A percentile compares a stretch with the other conserved stretches of the same genome.
phyloP scores from a whole-genome alignment of 2,888 invertebrate genomes.

The Cosmopolites sordidus region DNA sequence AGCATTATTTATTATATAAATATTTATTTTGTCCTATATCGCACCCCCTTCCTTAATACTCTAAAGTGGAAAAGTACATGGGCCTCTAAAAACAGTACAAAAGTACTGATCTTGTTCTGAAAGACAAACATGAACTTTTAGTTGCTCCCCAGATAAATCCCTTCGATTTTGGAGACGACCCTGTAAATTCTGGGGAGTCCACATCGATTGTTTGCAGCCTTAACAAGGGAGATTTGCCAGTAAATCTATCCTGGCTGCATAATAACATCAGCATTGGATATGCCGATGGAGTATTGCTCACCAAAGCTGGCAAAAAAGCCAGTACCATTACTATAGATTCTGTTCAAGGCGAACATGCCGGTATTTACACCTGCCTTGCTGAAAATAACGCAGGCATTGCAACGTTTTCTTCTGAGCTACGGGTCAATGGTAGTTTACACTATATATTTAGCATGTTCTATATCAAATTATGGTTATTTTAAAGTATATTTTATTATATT shows the following conservation, averaged over 20 bases:
- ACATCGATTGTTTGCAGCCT: constrained; percentile 65
- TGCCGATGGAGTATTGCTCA: constrained; percentile 45
- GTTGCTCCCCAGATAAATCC: constrained; percentile 45
- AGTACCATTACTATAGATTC: constrained; percentile 62
- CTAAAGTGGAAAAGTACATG: constrained; percentile 2
- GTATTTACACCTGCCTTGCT: constrained; percentile 73
- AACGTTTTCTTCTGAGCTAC: constrained; percentile 51
- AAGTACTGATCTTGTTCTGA: no score
- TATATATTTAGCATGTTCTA: constrained; percentile 25
- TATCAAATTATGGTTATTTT: not conserved
- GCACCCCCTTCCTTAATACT: not conserved
- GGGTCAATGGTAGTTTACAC: constrained; percentile 51
- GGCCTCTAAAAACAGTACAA: constrained; percentile 7
- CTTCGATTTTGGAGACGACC: constrained; percentile 53
- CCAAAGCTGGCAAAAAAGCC: constrained; percentile 54
- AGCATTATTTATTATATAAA: no score
- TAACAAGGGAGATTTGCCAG: constrained; percentile 70
- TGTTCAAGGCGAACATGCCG: constrained; percentile 67
- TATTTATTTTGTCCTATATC: no score
- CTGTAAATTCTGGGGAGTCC: constrained; percentile 65
- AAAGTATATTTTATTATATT: no score
- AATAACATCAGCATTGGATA: constrained; percentile 56
- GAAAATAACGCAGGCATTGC: constrained; percentile 54
- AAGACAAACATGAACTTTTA: constrained; percentile 6
- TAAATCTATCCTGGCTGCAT: constrained; percentile 69